Percentiles rank a stretch among this genome's conserved stretches.
Conservation (phyloP, 1,140 invertebrate genomes). For the Mya arenaria region DNA sequence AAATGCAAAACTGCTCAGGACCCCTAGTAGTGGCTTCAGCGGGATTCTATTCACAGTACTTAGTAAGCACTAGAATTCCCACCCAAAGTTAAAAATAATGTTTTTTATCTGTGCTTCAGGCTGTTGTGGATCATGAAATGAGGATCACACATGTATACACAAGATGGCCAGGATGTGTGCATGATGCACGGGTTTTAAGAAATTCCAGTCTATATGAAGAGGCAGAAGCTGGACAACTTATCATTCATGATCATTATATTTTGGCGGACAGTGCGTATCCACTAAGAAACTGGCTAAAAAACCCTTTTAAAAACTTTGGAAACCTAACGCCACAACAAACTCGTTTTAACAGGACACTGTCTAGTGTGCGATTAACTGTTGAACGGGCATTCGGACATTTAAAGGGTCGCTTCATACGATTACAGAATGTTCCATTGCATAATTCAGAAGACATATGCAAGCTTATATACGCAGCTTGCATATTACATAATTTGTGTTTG, state of each 20-base stretch:
- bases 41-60: neutral
- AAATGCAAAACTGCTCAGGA: neutral
- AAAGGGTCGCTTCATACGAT: slow-evolving; percentile 39
- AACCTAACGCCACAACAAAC: slow-evolving; percentile 28
- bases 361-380: neutral
- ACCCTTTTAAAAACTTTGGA: slow-evolving; percentile 42
- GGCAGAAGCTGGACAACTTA: slow-evolving; percentile 9
- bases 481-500: slow-evolving; percentile 46
- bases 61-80: neutral
- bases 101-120: slow-evolving; percentile 10
- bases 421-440: slow-evolving; percentile 25
- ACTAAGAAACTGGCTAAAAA: slow-evolving; percentile 23
- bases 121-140: slow-evolving; percentile 29
- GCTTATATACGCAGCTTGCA: slow-evolving; percentile 39
- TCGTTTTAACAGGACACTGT: slow-evolving; percentile 30
- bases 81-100: neutral
- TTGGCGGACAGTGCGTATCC: slow-evolving; percentile 44
- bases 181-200: slow-evolving; percentile 52
- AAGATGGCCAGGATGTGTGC: slow-evolving; percentile 42
- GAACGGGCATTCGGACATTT: slow-evolving; percentile 52
- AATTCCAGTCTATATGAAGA: slow-evolving; percentile 23
- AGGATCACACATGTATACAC: slow-evolving; percentile 36
- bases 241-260: slow-evolving; percentile 5
- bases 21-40: neutral
- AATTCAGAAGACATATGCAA: neutral